Base-by-base conservation (phyloP, 1,140 invertebrate genomes). In the Drosophila ananassae region DNA sequence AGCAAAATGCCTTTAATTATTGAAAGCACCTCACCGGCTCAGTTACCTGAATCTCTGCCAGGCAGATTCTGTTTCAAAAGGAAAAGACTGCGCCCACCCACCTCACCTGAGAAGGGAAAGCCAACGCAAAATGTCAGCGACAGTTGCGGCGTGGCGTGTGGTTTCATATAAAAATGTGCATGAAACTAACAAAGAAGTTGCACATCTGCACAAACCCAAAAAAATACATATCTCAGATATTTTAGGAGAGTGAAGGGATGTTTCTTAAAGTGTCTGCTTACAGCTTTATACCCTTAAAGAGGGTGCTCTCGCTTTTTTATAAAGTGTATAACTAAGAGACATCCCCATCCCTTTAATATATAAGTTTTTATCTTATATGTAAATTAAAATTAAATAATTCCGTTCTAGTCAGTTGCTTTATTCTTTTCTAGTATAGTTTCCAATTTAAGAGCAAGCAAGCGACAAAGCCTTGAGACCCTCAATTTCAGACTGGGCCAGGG, bases 391-490 rank as follows among this genome's bases (percentile, higher is more conserved):
- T 34, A 10, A 2, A 2, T 34, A 34, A 34, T 8, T 9, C 7
- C 9, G 32, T 34, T 34, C 10, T 34, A 10, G 32, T 10, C 32
- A 28, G 25, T 28, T 37, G 2, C 10, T 37, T n/a, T 37, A 7
- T 2, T 12, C 34, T 12, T 39, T 25, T 58, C 32, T 46, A 54
- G 77, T 74, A 46, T 66, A 55, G 62, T 60, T 80, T 76, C 72
- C 55, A 60, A 48, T 77, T 66, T 73, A 39, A 74, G 76, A 54
- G 30, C 59, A 50, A 41, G 41, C 50, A 51, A 21, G 17, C 28
- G 61, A 34, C 46, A 32, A 58, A 73, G 34, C 73, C 73, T 76
- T 76, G 73, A 76, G 73, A 76, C 51, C 57, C 66, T 73, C 77
- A 51, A 57, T 74, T 59, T 37, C 69, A 57, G 64, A 58, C 56